Evolutionary conservation across 2,888 invertebrate species (phyloP), one percentile per base, ranked within the genome.

Genomic region (Orchesellides sinensis): DNA sequence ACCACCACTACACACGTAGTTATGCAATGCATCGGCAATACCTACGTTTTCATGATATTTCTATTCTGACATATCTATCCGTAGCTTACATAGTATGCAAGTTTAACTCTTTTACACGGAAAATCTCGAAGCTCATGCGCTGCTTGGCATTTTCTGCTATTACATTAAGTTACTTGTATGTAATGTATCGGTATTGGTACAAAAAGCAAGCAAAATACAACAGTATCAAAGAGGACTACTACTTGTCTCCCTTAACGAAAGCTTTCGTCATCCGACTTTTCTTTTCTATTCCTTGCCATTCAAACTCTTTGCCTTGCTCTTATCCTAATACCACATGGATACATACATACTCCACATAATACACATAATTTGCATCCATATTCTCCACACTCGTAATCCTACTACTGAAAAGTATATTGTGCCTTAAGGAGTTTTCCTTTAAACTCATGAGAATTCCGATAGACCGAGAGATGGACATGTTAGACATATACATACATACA

Each of bases 41-140:
- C 72, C 59, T 72, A 61, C 45, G 47, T 23, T 47, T 72, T 72
- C 72, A 72, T 61, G 72, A 61, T 61, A 72, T 56, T 56, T 56
- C n/a, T n/a, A n/a, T n/a, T 54, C 70, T 56, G 56, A 56, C 70
- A 70, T n/a, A n/a, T n/a, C n/a, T n/a, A n/a, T 72, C 72, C 72
- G 59, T 59, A 25, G 56, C 12, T 32, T 29, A 52, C 21, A 69
- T 32, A 47, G 45, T 47, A 27, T 27, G 27, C 25, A n/a, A 56
- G 52, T 23, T 52, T 52, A 72, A 27, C 23, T 40, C 19, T 3
- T 19, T 17, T 23, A 54, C 17, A 72, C 61, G 29, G 23, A 40
- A 54, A 45, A 54, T 70, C 23, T 56, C 32, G 70, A 70, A 70
- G 70, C 70, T 70, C 70, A 72, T 72, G 72, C 72, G 72, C 72